Evolutionary conservation across 2,888 invertebrate genomes (phyloP).

Genomic region (Ormyrus thymus): DNA sequence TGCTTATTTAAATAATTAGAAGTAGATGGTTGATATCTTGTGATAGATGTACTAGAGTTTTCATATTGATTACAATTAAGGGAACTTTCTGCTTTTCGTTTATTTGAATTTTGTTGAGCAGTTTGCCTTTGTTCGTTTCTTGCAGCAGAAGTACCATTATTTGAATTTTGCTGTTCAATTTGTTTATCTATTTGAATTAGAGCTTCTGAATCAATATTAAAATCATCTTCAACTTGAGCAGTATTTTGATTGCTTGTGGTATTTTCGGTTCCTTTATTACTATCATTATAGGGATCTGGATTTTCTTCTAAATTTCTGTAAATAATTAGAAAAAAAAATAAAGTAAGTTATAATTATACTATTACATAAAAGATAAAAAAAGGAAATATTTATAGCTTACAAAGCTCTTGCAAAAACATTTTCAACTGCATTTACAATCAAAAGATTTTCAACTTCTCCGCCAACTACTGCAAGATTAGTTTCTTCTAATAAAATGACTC

Average conservation of each 20-base stretch:
- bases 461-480: conserved; percentile 80
- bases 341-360: conserved; percentile 6
- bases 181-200: conserved; percentile 58
- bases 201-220: conserved; percentile 64
- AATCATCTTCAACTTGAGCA: conserved; percentile 64
- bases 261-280: conserved; percentile 59
- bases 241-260: conserved; percentile 22
- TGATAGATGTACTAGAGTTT: conserved; percentile 11
- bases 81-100: background rate
- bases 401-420: conserved; percentile 79
- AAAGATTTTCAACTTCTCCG: conserved; percentile 83
- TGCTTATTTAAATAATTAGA: background rate
- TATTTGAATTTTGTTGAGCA: conserved; percentile 9
- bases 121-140: conserved; percentile 4
- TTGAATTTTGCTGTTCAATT: conserved; percentile 42
- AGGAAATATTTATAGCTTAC: conserved; percentile 62
- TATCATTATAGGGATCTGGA: conserved; percentile 73
- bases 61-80: conserved; percentile 2
- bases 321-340: conserved; percentile 28
- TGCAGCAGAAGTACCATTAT: background rate
- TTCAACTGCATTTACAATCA: conserved; percentile 78
- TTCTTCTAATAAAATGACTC: conserved; percentile 81
- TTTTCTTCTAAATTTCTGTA: conserved; percentile 76
- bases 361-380: background rate
- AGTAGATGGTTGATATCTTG: conserved; percentile 2